Evolutionary conservation across 2,797 vertebrate genomes (phyloP).

Genomic region (Echeneis naucrates): DNA sequence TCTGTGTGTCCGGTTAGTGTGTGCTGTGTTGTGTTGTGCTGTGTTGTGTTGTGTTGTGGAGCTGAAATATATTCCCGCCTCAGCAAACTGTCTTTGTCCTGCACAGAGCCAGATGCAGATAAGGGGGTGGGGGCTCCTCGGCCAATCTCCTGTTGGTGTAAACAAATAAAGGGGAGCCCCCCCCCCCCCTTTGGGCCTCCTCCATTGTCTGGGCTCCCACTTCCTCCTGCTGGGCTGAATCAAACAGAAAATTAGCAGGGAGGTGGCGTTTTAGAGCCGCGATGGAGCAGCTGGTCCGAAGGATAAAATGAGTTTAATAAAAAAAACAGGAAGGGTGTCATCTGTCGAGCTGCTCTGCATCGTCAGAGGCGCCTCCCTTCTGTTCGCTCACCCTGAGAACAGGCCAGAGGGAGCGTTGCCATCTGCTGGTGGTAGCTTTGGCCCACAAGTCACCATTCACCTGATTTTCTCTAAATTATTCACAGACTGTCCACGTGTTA

Average conservation of each 20-base stretch:
- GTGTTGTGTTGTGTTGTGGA: no score
- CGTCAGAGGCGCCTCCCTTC: slow-evolving; percentile 62
- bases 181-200: no score
- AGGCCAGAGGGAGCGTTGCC: slow-evolving; percentile 27
- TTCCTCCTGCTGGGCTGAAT: slow-evolving; percentile 2
- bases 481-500: no score
- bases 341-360: slow-evolving; percentile 42
- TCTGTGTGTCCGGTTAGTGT: slow-evolving; percentile 30
- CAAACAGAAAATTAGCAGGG: neutral
- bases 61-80: slow-evolving; percentile 35
- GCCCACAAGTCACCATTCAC: no score
- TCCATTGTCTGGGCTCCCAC: slow-evolving; percentile 38
- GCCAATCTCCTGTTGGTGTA: slow-evolving; percentile 8
- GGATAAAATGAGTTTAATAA: slow-evolving; percentile 8
- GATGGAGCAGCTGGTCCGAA: slow-evolving; percentile 35
- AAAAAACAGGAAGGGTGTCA: slow-evolving; percentile 13
- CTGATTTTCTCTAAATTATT: no score
- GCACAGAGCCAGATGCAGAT: slow-evolving; percentile 9
- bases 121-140: slow-evolving; percentile 44
- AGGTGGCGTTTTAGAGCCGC: slow-evolving; percentile 14
- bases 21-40: slow-evolving; percentile 2
- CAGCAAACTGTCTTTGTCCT: slow-evolving; percentile 67
- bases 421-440: slow-evolving; percentile 59
- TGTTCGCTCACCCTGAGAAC: slow-evolving; percentile 46
- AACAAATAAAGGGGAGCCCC: neutral